Conservation (phyloP, 2,797 vertebrate genomes). For the Taenioides sp. region DNA sequence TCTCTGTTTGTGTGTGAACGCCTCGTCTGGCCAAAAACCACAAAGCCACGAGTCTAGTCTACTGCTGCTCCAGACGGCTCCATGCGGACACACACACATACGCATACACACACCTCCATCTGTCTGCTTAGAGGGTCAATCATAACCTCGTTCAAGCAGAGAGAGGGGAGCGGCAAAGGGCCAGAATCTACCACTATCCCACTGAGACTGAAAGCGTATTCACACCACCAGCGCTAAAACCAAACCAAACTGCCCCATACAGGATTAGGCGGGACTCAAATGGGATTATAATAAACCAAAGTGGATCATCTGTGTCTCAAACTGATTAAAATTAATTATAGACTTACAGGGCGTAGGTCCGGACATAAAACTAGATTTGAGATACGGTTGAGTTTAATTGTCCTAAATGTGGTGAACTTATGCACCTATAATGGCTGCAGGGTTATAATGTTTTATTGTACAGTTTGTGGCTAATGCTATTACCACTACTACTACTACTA, state of each 20-base stretch:
- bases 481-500: too few relatives aligned
- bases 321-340: slow-evolving; percentile 55
- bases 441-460: too few relatives aligned
- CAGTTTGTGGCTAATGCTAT: too few relatives aligned
- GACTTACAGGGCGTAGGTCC: slow-evolving; percentile 30
- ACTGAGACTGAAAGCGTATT: slow-evolving; percentile 36
- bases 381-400: background rate
- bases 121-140: slow-evolving; percentile 65
- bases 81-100: slow-evolving; percentile 47
- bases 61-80: slow-evolving; percentile 58
- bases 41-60: slow-evolving; percentile 43
- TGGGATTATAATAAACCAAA: slow-evolving; percentile 52
- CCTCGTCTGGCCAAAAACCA: slow-evolving; percentile 54
- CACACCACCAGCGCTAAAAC: slow-evolving; percentile 36
- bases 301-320: slow-evolving; percentile 54
- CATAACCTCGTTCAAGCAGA: slow-evolving; percentile 54
- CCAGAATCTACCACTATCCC: slow-evolving; percentile 26
- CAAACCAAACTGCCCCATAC: slow-evolving; percentile 47
- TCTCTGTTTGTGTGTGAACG: slow-evolving; percentile 16
- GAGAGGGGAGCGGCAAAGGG: slow-evolving; percentile 34
- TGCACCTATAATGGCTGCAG: too few relatives aligned
- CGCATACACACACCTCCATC: slow-evolving; percentile 55
- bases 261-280: slow-evolving; percentile 60
- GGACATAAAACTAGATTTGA: slow-evolving; percentile 26
- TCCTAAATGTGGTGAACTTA: background rate